Base-by-base conservation (phyloP, 2,113 vertebrate species). In the Dolichotis patagonum region DNA sequence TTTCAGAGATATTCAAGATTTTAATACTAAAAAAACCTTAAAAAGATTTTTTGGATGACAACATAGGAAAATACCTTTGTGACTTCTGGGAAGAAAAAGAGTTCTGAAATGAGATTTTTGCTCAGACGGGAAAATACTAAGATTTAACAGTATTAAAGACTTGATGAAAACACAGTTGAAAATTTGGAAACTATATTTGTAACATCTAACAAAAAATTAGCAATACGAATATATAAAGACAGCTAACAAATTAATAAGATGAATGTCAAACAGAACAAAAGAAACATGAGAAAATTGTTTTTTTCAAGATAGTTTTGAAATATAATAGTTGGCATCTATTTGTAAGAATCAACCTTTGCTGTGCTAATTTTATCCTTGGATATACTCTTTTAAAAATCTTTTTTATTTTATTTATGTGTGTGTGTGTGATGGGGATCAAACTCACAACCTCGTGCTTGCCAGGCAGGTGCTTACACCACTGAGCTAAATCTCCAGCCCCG, bases 111-210 rank as follows among this genome's bases (percentile, higher is more conserved):
- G 83, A 87, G 12, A 84, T 30, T 91, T 85, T 95, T 90, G 5
- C 12, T 91, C 54, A 67, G 43, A 91, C 35, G 2, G 38, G 17
- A 60, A 96, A 84, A 73, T 63, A 58, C n/a, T 78, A 83, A 92
- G 83, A 32, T 54, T 77, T 91, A 32, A 69, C 0, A 49, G 46
- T 28, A 24, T 91, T 81, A 89, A 91, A 95, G 52, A 52, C 12
- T 96, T 93, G 81, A 78, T 96, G 30, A 96, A 90, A 95, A 88
- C 69, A 19, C 22, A 63, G 32, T 35, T 69, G 22, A 87, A 95
- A 92, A 84, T 88, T 58, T 95, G 14, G 35, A 85, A 41, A 83
- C 30, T 71, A 35, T 67, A 86, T 93, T 81, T 95, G 16, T 56
- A 82, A 94, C 20, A 67, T 84, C 30, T 89, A 90, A 94, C 22